Evolutionary conservation across 2,113 vertebrate species (phyloP), one percentile per base, ranked within the genome.

Genomic region (Tricholaema leucomelas): DNA sequence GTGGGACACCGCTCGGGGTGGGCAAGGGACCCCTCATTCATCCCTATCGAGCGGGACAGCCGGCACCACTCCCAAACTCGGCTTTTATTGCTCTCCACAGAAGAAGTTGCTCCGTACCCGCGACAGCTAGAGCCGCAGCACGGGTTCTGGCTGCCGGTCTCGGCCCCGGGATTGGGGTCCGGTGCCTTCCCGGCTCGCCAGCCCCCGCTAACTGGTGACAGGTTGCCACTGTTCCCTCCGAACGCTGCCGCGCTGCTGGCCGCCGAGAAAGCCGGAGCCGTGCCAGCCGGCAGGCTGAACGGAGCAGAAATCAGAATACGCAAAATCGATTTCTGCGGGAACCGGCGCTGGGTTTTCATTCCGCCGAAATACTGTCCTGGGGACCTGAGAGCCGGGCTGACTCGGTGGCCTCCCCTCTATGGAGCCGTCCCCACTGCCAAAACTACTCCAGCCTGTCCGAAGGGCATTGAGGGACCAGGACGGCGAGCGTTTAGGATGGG

Each of bases 21-120:
- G 28, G 7, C 40, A 76, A 35, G 59, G 5, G 87, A 15, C 21
- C 10, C 25, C 31, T 8, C 98, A 98, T 44, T 9, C 19, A 24
- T 42, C 35, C 35, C 79, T 2, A 2, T 20, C 23, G 15, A 50
- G 56, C n/a, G 59, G 69, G 14, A 28, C 54, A 4, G 3, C 4
- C 2, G 5, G 4, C 64, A 5, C 35, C 28, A 3, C 52, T 67
- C 63, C 42, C 72, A 1, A 35, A 5, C 30, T 5, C 3, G 0
- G 31, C 17, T 40, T 28, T 64, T 6, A 7, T 4, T 7, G 46
- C n/a, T 33, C n/a, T 6, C 54, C 58, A 9, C 46, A 2, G 42
- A 48, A 58, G 46, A 24, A 72, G 3, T 14, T 12, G 31, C 7
- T 59, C 11, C 8, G 5, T 27, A 70, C 25, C 67, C 44, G 10